These are phyloP conservation scores for Chitala chitala DNA, from an alignment of 2,113 vertebrate species.

Conservation along the genomic window DNA sequence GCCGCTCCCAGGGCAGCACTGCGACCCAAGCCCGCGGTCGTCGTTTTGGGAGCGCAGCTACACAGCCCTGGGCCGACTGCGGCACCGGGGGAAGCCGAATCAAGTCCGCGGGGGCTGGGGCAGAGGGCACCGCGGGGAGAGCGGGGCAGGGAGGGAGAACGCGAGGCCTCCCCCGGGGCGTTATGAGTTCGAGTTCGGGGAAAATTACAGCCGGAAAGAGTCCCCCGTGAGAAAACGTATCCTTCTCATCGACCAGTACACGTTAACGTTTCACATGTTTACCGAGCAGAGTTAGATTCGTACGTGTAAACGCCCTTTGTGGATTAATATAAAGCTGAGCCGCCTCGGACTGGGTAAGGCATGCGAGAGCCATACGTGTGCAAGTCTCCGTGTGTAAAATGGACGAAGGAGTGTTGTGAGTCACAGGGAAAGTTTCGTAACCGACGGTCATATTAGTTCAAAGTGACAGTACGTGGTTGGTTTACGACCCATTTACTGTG, in stretches of 20 bases:
- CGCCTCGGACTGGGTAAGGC: too few species aligned
- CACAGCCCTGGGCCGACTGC: conserved; percentile 75
- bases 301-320: background rate
- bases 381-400: too few species aligned
- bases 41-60: conserved; percentile 95
- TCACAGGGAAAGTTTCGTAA: too few species aligned
- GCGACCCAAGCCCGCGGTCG: conserved; percentile 68
- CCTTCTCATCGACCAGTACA: conserved; percentile 59
- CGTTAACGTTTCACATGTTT: background rate
- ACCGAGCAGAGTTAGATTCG: background rate
- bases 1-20: conserved; percentile 47
- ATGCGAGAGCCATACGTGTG: too few species aligned
- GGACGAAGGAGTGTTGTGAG: too few species aligned
- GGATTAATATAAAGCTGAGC: too few species aligned
- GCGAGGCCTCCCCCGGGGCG: conserved; percentile 54
- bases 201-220: conserved; percentile 62
- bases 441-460: too few species aligned
- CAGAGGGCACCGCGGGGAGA: conserved; percentile 47
- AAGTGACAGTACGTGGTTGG: too few species aligned
- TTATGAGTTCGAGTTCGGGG: conserved; percentile 55
- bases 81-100: conserved; percentile 72
- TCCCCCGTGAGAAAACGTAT: conserved; percentile 85
- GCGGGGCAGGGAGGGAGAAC: conserved; percentile 52
- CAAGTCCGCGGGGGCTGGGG: conserved; percentile 69
- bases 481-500: too few species aligned